Percentiles rank a stretch among this genome's conserved stretches.
phyloP scores from a whole-genome alignment of 2,888 invertebrate genomes.

The Charanyca ferruginea region DNA sequence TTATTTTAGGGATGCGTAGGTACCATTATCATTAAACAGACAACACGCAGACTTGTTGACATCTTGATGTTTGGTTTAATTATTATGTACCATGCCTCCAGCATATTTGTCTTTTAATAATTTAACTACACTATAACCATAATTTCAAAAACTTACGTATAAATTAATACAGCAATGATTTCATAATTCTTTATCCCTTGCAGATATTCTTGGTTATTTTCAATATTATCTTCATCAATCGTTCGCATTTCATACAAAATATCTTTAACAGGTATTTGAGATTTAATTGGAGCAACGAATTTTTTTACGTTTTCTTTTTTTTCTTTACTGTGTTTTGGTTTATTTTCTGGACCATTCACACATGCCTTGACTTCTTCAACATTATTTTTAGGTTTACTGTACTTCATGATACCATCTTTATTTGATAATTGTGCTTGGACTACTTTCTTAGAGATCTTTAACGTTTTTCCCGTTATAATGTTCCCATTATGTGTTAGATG shows the following conservation, averaged over 20 bases:
- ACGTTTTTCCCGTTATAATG: conserved; percentile 40
- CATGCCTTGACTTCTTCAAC: conserved; percentile 1
- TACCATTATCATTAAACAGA: not conserved
- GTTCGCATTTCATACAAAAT: conserved; percentile 68
- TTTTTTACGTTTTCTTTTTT: conserved; percentile 76
- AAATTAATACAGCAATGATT: conserved; percentile 70
- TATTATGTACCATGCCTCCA: too few relatives aligned
- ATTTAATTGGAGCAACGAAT: conserved; percentile 80
- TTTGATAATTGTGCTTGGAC: conserved; percentile 82
- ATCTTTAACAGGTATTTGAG: conserved; percentile 78
- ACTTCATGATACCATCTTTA: conserved; percentile 85
- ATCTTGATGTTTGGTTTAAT: too few relatives aligned
- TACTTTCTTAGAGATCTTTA: conserved; percentile 67
- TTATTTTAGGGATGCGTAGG: not conserved
- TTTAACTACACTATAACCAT: too few relatives aligned
- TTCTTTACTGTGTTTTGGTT: conserved; percentile 53
- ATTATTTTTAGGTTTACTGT: conserved; percentile 71
- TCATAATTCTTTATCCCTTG: conserved; percentile 54
- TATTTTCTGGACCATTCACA: conserved; percentile 7
- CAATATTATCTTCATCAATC: conserved; percentile 66
- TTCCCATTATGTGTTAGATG: conserved; percentile 2
- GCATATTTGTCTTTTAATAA: too few relatives aligned
- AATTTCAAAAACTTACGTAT: conserved; percentile 66
- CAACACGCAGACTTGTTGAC: not conserved
- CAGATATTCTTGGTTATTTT: conserved; percentile 27